These are phyloP conservation scores for Mythimna loreyi DNA, from an alignment of 2,888 invertebrate genomes.

Conservation along the genomic window DNA sequence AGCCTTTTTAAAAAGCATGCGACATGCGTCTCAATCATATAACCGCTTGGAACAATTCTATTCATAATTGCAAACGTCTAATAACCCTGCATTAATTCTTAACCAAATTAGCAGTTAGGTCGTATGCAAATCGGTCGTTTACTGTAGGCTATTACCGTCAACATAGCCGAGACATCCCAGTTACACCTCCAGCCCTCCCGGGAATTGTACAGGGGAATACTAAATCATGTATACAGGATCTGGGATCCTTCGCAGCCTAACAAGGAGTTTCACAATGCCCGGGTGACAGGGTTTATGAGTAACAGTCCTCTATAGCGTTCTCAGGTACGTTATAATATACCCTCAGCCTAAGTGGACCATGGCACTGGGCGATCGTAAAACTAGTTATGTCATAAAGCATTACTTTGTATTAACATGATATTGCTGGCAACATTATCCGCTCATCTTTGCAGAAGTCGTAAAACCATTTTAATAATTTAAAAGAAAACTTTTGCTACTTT, in stretches of 20 bases:
- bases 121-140: slow-evolving; percentile 53
- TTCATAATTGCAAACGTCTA: slow-evolving; percentile 8
- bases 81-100: slow-evolving; percentile 21
- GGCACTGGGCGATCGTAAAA: slow-evolving; percentile 51
- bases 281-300: slow-evolving; percentile 50
- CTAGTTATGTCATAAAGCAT: slow-evolving; percentile 51
- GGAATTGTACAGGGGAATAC: slow-evolving; percentile 49
- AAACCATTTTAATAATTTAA: slow-evolving; percentile 50
- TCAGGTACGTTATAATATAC: slow-evolving; percentile 49
- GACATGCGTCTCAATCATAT: not conserved
- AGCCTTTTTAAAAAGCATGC: not conserved
- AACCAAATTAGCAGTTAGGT: slow-evolving; percentile 10
- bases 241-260: slow-evolving; percentile 42
- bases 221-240: slow-evolving; percentile 62
- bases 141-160: slow-evolving; percentile 38
- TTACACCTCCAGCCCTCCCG: slow-evolving; percentile 47
- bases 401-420: slow-evolving; percentile 47
- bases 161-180: slow-evolving; percentile 39
- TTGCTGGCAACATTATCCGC: slow-evolving; percentile 25
- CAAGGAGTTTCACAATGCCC: slow-evolving; percentile 48
- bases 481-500: not conserved
- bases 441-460: slow-evolving; percentile 19
- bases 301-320: slow-evolving; percentile 44
- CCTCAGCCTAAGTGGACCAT: slow-evolving; percentile 45
- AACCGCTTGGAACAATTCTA: slow-evolving; percentile 3